A percentile compares a stretch with the other conserved stretches of the same genome.
Evolutionary conservation across 1,140 invertebrate species (phyloP).

Genomic region (Drosophila rhopaloa): DNA sequence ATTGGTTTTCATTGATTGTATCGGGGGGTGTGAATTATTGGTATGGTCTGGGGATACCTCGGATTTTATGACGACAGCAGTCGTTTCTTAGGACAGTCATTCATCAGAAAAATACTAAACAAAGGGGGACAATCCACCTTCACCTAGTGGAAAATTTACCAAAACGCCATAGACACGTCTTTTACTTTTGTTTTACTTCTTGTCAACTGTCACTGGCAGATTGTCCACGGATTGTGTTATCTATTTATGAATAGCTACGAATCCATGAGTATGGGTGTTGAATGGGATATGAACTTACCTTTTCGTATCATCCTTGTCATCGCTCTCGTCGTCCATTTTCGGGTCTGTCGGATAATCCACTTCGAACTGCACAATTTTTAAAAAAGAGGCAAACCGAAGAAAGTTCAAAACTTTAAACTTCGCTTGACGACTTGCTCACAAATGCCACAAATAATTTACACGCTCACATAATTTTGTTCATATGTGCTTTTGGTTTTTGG

Average conservation of each 20-base stretch:
- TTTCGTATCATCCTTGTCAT: slow-evolving; percentile 89
- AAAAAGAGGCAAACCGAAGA: slow-evolving; percentile 7
- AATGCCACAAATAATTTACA: slow-evolving; percentile 14
- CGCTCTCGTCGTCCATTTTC: slow-evolving; percentile 88
- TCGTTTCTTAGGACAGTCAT: slow-evolving; percentile 10
- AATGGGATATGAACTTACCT: slow-evolving; percentile 85
- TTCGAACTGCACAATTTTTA: slow-evolving; percentile 20
- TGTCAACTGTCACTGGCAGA: slow-evolving; percentile 66
- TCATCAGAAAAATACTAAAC: slow-evolving; percentile 32
- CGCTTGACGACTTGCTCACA: slow-evolving; percentile 29
- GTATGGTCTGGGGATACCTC: slow-evolving; percentile 1
- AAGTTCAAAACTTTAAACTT: slow-evolving; percentile 21
- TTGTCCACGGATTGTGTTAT: slow-evolving; percentile 21
- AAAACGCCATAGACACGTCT: slow-evolving; percentile 29
- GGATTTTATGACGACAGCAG: slow-evolving; percentile 28
- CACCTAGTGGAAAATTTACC: slow-evolving; percentile 39
- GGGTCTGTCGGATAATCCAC: slow-evolving; percentile 68
- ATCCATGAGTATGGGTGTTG: slow-evolving; percentile 4
- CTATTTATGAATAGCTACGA: slow-evolving; percentile 48
- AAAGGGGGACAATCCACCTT: slow-evolving; percentile 22
- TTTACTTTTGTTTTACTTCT: slow-evolving; percentile 16
- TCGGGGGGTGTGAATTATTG: slow-evolving; percentile 27
- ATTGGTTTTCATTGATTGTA: slow-evolving; percentile 6
- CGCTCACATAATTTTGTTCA: slow-evolving; percentile 51
- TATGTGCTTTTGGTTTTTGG: slow-evolving; percentile 13